Evolutionary conservation across 1,140 invertebrate genomes (phyloP).

Genomic region (Drosophila simulans): DNA sequence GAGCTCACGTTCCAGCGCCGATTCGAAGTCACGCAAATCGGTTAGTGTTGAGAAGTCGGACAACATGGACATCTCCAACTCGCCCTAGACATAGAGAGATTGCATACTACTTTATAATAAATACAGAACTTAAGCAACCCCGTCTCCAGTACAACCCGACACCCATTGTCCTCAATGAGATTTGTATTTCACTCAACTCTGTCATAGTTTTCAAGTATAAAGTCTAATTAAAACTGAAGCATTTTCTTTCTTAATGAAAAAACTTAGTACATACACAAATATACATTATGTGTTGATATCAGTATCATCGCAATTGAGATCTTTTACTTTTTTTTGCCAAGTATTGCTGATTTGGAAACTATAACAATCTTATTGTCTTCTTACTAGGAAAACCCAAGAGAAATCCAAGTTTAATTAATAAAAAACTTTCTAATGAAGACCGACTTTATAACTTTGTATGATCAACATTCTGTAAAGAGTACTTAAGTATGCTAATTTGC

Average conservation of each 20-base stretch:
- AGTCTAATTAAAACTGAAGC: slow-evolving; percentile 26
- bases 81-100: slow-evolving; percentile 59
- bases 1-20: slow-evolving; percentile 74
- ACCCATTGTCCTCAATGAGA: slow-evolving; percentile 13
- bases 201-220: slow-evolving; percentile 52
- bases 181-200: slow-evolving; percentile 16
- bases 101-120: slow-evolving; percentile 39
- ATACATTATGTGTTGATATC: neutral
- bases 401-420: too few relatives aligned
- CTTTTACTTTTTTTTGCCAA: too few relatives aligned
- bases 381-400: too few relatives aligned
- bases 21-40: slow-evolving; percentile 72
- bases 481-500: too few relatives aligned
- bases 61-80: slow-evolving; percentile 87
- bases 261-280: slow-evolving; percentile 29
- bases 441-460: too few relatives aligned
- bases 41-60: slow-evolving; percentile 86
- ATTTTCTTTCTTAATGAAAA: slow-evolving; percentile 36
- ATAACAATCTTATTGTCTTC: too few relatives aligned
- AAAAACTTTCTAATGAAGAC: too few relatives aligned
- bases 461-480: neutral
- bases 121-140: slow-evolving; percentile 30
- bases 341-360: too few relatives aligned
- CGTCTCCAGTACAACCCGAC: slow-evolving; percentile 20
- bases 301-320: neutral